These are phyloP conservation scores for Pithys albifrons DNA, from an alignment of 2,113 vertebrate genomes.

Conservation along the genomic window DNA sequence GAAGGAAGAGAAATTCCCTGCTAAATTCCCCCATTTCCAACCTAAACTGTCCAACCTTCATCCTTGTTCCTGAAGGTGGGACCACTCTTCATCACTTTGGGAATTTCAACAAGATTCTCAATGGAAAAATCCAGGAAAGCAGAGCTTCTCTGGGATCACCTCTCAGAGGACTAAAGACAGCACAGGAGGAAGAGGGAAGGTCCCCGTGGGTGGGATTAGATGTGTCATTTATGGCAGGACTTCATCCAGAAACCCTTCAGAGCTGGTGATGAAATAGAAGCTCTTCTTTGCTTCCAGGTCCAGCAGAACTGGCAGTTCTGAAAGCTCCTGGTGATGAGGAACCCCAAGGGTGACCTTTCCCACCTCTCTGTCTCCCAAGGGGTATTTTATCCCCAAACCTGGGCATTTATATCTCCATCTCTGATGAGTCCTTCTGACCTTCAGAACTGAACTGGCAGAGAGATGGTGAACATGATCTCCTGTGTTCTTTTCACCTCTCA, in stretches of 20 bases:
- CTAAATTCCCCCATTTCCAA: not conserved
- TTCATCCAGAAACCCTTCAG: not conserved
- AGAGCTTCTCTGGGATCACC: not conserved
- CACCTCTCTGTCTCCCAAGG: not conserved
- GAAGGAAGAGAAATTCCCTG: not conserved
- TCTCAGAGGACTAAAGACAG: not conserved
- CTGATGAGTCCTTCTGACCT: not conserved
- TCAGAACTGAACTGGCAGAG: not conserved
- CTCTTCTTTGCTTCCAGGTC: constrained; percentile 7
- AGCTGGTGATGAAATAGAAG: not conserved
- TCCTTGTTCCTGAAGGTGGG: not conserved
- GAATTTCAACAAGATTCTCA: not conserved
- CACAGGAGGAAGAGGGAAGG: not conserved
- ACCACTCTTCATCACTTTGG: not conserved
- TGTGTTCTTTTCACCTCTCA: not conserved
- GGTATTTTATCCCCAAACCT: not conserved
- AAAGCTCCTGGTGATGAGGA: not conserved
- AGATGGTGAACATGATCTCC: not conserved
- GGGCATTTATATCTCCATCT: not conserved
- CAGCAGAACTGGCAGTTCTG: constrained; percentile 13
- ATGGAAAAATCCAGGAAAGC: not conserved
- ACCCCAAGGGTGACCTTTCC: not conserved
- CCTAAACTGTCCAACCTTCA: not conserved
- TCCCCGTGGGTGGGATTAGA: not conserved
- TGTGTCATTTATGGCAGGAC: not conserved